Base-by-base conservation (phyloP, 2,113 vertebrate species). In the Calidris pugnax region DNA sequence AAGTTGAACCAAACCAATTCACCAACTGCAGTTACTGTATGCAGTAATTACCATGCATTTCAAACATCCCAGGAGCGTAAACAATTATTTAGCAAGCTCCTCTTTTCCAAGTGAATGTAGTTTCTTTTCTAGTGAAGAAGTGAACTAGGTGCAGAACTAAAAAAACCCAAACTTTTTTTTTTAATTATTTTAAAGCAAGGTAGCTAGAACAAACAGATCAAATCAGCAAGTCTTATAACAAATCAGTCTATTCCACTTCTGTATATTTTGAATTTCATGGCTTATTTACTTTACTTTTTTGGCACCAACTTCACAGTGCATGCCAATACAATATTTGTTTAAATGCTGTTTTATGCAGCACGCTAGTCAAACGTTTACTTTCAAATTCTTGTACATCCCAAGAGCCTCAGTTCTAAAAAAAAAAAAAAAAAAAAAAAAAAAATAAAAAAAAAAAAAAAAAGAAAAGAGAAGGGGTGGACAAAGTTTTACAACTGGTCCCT, bases 201-300 rank as follows among this genome's bases (percentile, higher is more conserved):
- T 89, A 97, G 91, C 95, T 94, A 90, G 85, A 96, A 93, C 83
- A 97, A 97, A 95, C 93, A 97, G 82, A 95, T 87, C 90, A 90
- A 96, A 97, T 97, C 96, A 80, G 93, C 67, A 67, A 90, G 56
- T 73, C 94, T 82, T 85, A 62, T 14, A 96, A 94, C 95, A 93
- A 97, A 97, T 95, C 97, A 80, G 90, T 95, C 96, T 94, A 92
- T 96, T 91, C 62, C 93, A 78, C 88, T 78, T 93, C 96, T 98
- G 98, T 98, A 96, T 98, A 98, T 98, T 98, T 98, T 98, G 95
- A 98, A 98, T 98, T 98, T 98, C 97, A 96, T 63, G 89, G 95
- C 97, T 98, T 98, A 98, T 98, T 98, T 98, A 98, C 97, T 98
- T 97, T 98, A 97, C 95, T 97, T 98, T 97, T 98, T 97, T 98